Conservation (phyloP, 2,888 invertebrate genomes). For the Philereme transversata region DNA sequence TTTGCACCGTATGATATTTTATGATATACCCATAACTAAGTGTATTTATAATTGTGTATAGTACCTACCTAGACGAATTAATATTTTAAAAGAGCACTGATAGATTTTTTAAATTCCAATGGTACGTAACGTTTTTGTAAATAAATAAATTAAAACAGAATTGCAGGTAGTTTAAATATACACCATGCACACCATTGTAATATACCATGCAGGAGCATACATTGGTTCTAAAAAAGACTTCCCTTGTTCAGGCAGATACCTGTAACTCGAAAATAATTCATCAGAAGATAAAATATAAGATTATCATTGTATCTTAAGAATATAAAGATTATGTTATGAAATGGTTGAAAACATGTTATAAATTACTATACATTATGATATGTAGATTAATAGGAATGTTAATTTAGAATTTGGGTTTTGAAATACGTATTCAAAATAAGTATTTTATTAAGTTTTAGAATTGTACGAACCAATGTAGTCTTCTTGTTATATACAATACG, state of each 20-base stretch:
- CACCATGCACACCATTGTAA: slow-evolving; percentile 39
- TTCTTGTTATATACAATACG: slow-evolving; percentile 41
- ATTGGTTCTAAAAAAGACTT: slow-evolving; percentile 57
- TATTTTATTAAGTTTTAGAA: slow-evolving; percentile 15
- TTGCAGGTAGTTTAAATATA: slow-evolving; percentile 4
- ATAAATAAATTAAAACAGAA: too few relatives aligned
- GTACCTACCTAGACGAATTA: too few relatives aligned
- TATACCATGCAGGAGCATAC: slow-evolving; percentile 53
- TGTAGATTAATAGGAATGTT: slow-evolving; percentile 2
- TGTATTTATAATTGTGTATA: too few relatives aligned
- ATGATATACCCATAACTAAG: too few relatives aligned
- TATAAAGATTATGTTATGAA: slow-evolving; percentile 4
- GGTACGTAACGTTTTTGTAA: background rate
- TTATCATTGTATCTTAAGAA: slow-evolving; percentile 1
- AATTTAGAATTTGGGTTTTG: slow-evolving; percentile 13
- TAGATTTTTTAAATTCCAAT: background rate
- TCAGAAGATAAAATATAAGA: slow-evolving; percentile 10
- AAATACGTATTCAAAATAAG: slow-evolving; percentile 18
- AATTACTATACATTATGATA: slow-evolving; percentile 9
- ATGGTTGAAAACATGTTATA: slow-evolving; percentile 8
- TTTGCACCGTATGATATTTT: too few relatives aligned
- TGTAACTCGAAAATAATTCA: slow-evolving; percentile 54
- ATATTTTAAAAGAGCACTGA: background rate
- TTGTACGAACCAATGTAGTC: slow-evolving; percentile 51
- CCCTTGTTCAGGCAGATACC: slow-evolving; percentile 63